Base-by-base conservation (phyloP, 2,797 vertebrate genomes). In the Hoplostethus atlanticus region DNA sequence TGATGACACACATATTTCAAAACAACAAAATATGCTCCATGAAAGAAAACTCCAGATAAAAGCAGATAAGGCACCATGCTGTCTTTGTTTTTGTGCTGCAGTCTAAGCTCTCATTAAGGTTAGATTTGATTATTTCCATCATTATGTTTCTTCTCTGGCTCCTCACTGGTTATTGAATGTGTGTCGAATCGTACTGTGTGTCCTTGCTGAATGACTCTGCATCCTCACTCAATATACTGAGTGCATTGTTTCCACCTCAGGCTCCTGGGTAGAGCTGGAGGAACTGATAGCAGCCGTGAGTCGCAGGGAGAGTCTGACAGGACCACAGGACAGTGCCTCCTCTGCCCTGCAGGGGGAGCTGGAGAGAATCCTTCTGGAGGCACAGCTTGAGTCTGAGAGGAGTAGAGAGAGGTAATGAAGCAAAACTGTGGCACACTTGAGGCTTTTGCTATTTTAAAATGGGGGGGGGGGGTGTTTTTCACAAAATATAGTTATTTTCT, bases 211-310 rank as follows among this genome's bases (percentile, higher is more conserved):
- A 9, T 46, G 36, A 31, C 17, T 17, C 17, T 64, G 40, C 52
- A 2, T 79, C 70, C n/a, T 65, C 7, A 61, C 38, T 13, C 0
- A 28, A 1, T 11, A 31, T 30, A 55, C 62, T 51, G 64, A 47
- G 40, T 17, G 7, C 44, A 1, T 21, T 57, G 47, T 85, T 30
- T 75, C n/a, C 59, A 79, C 71, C 0, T 79, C 81, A 95, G 94
- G 88, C 72, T 94, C 93, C 55, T 94, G 94, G 94, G 93, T 94
- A 6, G 92, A 94, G 87, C 84, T 95, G 84, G 93, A 94, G 88
- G 91, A 91, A 76, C 87, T 92, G 88, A 89, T 90, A 2, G 79
- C 87, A 48, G 89, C 86, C 1, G 90, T 84, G 71, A 85, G 87
- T 83, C 85, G 84, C 68, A 87, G 93, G 70, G 93, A 91, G 51